Conservation (phyloP, 2,113 vertebrate species). For the Tor tambroides region DNA sequence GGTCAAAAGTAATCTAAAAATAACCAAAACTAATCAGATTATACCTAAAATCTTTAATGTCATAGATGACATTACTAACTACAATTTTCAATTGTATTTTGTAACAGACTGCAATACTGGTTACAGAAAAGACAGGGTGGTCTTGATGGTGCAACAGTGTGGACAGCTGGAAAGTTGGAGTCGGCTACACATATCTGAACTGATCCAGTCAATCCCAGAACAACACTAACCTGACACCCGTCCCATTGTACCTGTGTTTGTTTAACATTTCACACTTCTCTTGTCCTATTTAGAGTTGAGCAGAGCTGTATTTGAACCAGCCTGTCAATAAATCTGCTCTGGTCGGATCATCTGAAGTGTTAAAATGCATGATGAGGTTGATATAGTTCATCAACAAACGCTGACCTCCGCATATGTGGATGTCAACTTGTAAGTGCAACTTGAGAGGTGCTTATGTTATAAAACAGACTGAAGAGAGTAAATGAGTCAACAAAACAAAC, state of each 20-base stretch:
- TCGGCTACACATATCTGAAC: constrained; percentile 34
- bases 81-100: not conserved
- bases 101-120: not conserved
- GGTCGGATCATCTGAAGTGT: not conserved
- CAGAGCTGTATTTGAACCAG: not conserved
- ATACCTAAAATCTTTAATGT: not conserved
- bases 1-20: not conserved
- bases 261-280: constrained; percentile 37
- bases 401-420: not conserved
- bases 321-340: not conserved
- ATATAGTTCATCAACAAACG: not conserved
- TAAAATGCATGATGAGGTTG: not conserved
- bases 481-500: constrained; percentile 11
- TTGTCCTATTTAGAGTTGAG: constrained; percentile 5
- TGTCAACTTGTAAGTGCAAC: not conserved
- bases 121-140: not conserved
- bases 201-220: constrained; percentile 37
- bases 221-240: constrained; percentile 44
- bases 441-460: constrained; percentile 1
- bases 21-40: not conserved
- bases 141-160: not conserved
- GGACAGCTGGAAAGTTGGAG: constrained; percentile 43
- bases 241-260: constrained; percentile 29
- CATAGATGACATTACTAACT: not conserved
- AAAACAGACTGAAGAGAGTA: not conserved